These are phyloP conservation scores for Embiotoca jacksoni DNA, from an alignment of 2,113 vertebrate species.

Conservation along the genomic window DNA sequence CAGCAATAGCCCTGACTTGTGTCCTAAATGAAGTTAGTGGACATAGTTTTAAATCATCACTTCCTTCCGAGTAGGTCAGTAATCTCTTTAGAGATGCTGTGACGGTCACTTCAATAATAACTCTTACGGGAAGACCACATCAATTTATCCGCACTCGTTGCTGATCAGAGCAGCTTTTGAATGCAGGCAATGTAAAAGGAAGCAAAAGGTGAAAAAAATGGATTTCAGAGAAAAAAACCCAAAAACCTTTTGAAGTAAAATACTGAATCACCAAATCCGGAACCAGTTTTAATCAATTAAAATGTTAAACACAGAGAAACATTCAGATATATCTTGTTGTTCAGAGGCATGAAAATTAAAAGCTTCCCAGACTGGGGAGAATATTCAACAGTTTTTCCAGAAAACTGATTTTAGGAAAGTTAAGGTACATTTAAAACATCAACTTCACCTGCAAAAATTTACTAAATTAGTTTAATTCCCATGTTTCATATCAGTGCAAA, in stretches of 20 bases:
- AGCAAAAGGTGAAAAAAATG: too few relatives aligned
- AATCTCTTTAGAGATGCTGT: too few relatives aligned
- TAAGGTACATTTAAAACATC: conserved; percentile 48
- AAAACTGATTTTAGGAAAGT: conserved; percentile 37
- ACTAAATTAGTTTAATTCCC: conserved; percentile 34
- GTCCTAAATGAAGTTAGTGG: too few relatives aligned
- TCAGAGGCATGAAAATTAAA: conserved; percentile 60
- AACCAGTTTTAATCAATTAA: conserved; percentile 58
- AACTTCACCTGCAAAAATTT: conserved; percentile 25
- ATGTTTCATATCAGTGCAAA: conserved; percentile 60
- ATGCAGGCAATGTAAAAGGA: too few relatives aligned
- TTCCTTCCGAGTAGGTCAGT: too few relatives aligned
- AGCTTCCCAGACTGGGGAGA: conserved; percentile 37
- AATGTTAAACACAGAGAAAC: conserved; percentile 50
- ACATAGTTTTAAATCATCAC: too few relatives aligned
- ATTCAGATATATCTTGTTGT: conserved; percentile 52
- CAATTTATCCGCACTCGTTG: too few relatives aligned
- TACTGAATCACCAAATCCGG: conserved; percentile 31
- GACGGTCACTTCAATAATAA: too few relatives aligned
- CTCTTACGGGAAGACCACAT: too few relatives aligned
- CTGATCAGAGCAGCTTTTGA: too few relatives aligned
- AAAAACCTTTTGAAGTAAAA: conserved; percentile 17
- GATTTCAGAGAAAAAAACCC: too few relatives aligned
- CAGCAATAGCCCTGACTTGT: too few relatives aligned
- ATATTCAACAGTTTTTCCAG: conserved; percentile 20